Evolutionary conservation across 1,140 invertebrate genomes (phyloP).

Genomic region (Oppia nitens): DNA sequence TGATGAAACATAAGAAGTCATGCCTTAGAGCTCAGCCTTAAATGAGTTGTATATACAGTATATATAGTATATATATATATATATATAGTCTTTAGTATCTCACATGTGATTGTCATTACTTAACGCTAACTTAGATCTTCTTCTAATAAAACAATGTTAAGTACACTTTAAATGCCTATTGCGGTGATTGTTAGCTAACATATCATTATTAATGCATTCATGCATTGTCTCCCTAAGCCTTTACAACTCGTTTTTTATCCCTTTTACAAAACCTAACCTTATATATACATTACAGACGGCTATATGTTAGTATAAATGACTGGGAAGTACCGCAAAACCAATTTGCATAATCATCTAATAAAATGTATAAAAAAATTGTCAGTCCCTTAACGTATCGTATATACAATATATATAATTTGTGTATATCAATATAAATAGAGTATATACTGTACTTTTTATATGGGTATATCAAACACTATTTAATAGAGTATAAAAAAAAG

Average conservation of each 20-base stretch:
- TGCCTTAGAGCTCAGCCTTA: neutral
- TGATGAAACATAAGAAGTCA: neutral
- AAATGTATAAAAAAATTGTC: neutral
- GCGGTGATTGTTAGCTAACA: neutral
- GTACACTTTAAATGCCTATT: neutral
- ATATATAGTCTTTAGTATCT: no score
- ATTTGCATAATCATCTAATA: neutral
- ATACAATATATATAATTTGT: no score
- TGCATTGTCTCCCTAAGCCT: neutral
- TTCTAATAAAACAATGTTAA: neutral
- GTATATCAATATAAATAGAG: no score
- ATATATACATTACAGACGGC: neutral
- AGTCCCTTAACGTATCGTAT: neutral
- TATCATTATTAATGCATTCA: neutral
- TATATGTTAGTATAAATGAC: neutral
- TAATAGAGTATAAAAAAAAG: neutral
- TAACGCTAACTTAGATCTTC: neutral
- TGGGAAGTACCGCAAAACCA: neutral
- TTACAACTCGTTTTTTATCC: neutral
- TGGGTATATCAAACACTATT: neutral
- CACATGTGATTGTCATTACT: neutral
- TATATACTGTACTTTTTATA: no score
- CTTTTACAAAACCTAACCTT: neutral
- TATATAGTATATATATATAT: no score
- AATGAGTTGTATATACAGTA: neutral